A percentile compares a stretch with the other conserved stretches of the same genome.
phyloP scores from a whole-genome alignment of 2,113 vertebrate genomes.

The Caranx melampygus region DNA sequence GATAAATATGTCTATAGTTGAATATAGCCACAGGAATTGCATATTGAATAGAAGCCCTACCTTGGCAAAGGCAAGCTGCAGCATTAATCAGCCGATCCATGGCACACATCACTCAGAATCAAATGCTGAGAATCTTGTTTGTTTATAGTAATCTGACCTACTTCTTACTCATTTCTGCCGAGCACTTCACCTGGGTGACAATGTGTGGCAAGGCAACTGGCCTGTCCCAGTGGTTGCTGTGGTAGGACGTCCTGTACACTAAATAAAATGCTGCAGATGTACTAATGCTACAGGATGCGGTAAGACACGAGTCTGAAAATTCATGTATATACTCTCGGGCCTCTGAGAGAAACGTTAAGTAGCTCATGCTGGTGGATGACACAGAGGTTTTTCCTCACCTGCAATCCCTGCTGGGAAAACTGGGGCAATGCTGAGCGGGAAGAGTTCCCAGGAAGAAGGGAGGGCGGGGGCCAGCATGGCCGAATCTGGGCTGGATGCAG shows the following conservation, averaged over 20 bases:
- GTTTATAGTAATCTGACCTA: slow-evolving; percentile 21
- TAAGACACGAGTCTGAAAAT: neutral
- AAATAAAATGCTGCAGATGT: slow-evolving; percentile 11
- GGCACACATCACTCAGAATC: neutral
- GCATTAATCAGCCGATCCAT: neutral
- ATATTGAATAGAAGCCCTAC: neutral
- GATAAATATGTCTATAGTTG: neutral
- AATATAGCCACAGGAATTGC: neutral
- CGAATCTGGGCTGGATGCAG: slow-evolving; percentile 80
- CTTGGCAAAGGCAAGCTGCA: neutral
- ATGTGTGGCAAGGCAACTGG: neutral
- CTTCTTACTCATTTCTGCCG: slow-evolving; percentile 18
- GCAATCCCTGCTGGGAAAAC: slow-evolving; percentile 80
- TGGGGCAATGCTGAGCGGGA: slow-evolving; percentile 80
- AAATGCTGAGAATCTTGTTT: slow-evolving; percentile 1
- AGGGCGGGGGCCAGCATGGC: slow-evolving; percentile 84
- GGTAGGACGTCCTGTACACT: neutral
- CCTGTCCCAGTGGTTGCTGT: slow-evolving; percentile 34
- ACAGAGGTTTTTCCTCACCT: slow-evolving; percentile 70
- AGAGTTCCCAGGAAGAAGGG: slow-evolving; percentile 83
- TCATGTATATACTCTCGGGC: neutral
- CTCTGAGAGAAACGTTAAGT: neutral
- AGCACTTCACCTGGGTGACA: neutral
- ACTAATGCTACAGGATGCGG: neutral
- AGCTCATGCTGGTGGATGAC: neutral